Percentiles rank a stretch among this genome's conserved stretches.
phyloP scores from a whole-genome alignment of 2,797 vertebrate species.

The Hybognathus amarus region DNA sequence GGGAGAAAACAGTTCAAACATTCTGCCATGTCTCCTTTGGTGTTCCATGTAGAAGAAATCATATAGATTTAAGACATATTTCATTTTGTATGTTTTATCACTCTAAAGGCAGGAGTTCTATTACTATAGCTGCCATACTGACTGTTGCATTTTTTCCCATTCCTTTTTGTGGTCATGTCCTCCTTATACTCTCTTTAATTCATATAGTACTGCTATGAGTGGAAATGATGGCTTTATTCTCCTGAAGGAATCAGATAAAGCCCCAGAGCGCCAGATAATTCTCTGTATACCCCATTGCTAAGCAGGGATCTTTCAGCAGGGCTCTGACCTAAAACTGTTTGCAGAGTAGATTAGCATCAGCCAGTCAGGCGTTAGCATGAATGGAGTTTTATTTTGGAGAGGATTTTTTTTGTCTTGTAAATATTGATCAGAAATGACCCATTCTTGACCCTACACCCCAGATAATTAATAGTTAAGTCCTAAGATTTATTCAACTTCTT shows the following conservation, averaged over 20 bases:
- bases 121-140: not conserved
- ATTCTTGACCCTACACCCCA: constrained; percentile 71
- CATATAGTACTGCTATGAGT: constrained; percentile 43
- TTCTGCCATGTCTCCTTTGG: not conserved
- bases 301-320: constrained; percentile 49
- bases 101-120: not conserved
- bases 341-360: constrained; percentile 75
- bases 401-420: constrained; percentile 72
- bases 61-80: not conserved
- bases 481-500: constrained; percentile 25
- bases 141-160: not conserved
- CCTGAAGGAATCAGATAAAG: constrained; percentile 54
- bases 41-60: not conserved
- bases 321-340: constrained; percentile 70
- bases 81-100: not conserved
- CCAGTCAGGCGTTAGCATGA: constrained; percentile 68
- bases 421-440: constrained; percentile 79
- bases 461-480: constrained; percentile 77
- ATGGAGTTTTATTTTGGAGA: constrained; percentile 57
- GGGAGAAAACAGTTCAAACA: not conserved
- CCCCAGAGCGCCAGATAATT: constrained; percentile 45
- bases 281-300: constrained; percentile 35
- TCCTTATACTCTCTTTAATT: constrained; percentile 1
- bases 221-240: constrained; percentile 48
- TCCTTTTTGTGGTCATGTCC: not conserved